Evolutionary conservation across 2,797 vertebrate genomes (phyloP).

Genomic region (Microcaecilia unicolor): DNA sequence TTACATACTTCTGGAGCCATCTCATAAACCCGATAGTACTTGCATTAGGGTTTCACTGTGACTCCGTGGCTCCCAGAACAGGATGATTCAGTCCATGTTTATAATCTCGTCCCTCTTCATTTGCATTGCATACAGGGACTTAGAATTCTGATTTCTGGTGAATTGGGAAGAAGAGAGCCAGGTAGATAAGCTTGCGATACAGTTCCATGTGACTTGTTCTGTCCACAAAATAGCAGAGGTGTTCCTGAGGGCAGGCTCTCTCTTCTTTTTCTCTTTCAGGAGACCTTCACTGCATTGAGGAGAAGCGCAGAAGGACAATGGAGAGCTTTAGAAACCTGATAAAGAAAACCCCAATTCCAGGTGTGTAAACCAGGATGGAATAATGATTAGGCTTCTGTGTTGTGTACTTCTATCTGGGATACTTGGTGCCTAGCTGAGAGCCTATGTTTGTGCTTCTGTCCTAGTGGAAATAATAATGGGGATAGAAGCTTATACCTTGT

Average conservation of each 20-base stretch:
- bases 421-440: too few relatives aligned
- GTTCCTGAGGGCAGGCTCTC: neutral
- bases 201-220: neutral
- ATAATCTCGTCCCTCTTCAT: neutral
- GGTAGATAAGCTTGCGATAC: neutral
- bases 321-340: slow-evolving; percentile 76
- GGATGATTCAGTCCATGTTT: neutral
- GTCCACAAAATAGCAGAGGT: neutral
- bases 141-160: too few relatives aligned
- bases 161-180: neutral
- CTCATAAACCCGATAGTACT: neutral
- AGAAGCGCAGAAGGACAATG: slow-evolving; percentile 78
- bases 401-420: too few relatives aligned
- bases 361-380: slow-evolving; percentile 17
- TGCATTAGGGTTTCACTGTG: neutral
- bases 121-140: neutral
- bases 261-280: slow-evolving; percentile 39
- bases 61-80: neutral
- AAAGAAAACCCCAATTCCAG: slow-evolving; percentile 55
- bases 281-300: slow-evolving; percentile 69
- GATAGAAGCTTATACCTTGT: too few relatives aligned
- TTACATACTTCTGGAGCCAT: neutral
- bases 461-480: too few relatives aligned
- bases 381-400: neutral
- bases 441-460: too few relatives aligned